These are phyloP conservation scores for Rhagium mordax DNA, from an alignment of 2,888 invertebrate genomes.

Conservation along the genomic window DNA sequence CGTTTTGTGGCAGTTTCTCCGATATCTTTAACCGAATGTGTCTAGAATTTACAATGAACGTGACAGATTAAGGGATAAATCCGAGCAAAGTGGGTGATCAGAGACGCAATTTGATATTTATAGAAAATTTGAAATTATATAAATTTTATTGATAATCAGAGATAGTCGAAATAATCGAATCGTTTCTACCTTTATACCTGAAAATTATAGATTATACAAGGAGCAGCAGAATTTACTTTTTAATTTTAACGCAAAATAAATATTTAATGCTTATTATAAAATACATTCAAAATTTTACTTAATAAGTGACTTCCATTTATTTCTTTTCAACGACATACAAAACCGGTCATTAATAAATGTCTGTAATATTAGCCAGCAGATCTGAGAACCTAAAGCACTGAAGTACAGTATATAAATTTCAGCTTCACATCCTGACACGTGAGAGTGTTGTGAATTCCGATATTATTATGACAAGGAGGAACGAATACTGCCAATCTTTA, in stretches of 20 bases:
- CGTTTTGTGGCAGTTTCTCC: neutral
- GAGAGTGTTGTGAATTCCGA: neutral
- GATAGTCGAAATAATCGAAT: too few relatives aligned
- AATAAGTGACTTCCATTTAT: too few relatives aligned
- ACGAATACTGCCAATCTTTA: too few relatives aligned
- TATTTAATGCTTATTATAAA: too few relatives aligned
- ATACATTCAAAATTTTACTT: too few relatives aligned
- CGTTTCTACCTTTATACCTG: too few relatives aligned
- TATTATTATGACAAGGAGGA: neutral
- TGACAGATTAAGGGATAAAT: slow-evolving; percentile 9
- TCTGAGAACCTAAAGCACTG: neutral
- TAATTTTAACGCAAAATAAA: too few relatives aligned
- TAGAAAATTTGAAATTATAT: neutral
- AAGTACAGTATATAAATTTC: neutral
- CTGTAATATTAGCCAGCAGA: too few relatives aligned
- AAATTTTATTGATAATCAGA: neutral
- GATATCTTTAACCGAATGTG: slow-evolving; percentile 13
- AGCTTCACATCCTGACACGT: neutral
- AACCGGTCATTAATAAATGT: too few relatives aligned
- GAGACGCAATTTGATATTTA: neutral
- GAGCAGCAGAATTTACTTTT: too few relatives aligned
- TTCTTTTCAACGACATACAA: too few relatives aligned
- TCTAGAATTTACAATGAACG: slow-evolving; percentile 10
- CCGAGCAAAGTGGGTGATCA: neutral
- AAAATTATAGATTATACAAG: too few relatives aligned